Percentiles rank a stretch among this genome's conserved stretches.
Conservation (phyloP, 2,888 invertebrate genomes). For the Argyresthia goedartella region DNA sequence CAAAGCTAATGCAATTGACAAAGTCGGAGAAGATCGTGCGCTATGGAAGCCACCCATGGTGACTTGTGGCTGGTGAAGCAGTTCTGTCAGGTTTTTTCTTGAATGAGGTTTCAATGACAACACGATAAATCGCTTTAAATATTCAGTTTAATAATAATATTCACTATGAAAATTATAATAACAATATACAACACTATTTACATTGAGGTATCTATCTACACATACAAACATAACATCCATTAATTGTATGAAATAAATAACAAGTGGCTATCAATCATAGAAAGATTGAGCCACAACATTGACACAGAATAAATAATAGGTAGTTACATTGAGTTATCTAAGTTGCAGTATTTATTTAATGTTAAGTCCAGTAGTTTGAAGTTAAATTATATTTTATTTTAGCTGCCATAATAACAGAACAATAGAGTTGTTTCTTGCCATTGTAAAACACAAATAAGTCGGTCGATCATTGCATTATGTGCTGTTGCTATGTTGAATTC, state of each 20-base stretch:
- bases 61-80: no score
- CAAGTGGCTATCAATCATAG: background rate
- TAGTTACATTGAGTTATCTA: no score
- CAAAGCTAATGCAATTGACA: background rate
- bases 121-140: background rate
- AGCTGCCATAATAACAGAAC: no score
- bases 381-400: no score
- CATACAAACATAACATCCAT: slow-evolving; percentile 3
- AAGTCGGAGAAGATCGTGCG: background rate
- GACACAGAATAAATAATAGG: no score
- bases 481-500: no score
- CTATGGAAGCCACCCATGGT: no score
- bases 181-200: slow-evolving; percentile 5
- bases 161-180: background rate
- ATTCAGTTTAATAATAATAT: slow-evolving; percentile 1
- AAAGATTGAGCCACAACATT: background rate
- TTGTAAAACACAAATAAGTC: no score
- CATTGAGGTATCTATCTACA: slow-evolving; percentile 4
- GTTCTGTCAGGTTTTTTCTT: background rate
- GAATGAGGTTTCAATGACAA: background rate
- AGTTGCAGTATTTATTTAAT: no score
- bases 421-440: no score
- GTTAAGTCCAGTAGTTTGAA: no score
- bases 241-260: slow-evolving; percentile 12
- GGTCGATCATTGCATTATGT: no score